Percentiles rank a stretch among this genome's conserved stretches.
These are phyloP conservation scores for Periophthalmodon schlosseri DNA, from an alignment of 2,113 vertebrate genomes.

Conservation along the genomic window DNA sequence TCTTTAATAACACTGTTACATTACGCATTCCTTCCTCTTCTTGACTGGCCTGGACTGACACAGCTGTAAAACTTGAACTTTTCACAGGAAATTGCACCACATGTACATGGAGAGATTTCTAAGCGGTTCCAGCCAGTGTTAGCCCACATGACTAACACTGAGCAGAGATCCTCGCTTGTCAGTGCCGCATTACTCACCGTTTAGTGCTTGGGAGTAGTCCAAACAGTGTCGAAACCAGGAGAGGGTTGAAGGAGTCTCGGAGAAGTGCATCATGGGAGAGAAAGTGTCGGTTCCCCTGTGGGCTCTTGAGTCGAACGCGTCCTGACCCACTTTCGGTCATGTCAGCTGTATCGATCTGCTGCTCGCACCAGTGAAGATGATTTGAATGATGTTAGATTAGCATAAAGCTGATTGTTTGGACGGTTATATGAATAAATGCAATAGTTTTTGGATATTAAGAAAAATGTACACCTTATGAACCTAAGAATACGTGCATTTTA, in stretches of 20 bases:
- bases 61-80: constrained; percentile 8
- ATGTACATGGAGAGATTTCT: constrained; percentile 21
- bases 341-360: constrained; percentile 61
- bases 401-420: constrained; percentile 37
- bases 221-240: constrained; percentile 17
- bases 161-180: constrained; percentile 40
- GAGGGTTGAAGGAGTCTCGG: constrained; percentile 29
- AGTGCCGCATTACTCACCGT: constrained; percentile 52
- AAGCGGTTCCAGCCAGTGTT: constrained; percentile 38
- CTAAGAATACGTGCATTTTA: no score
- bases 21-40: not conserved
- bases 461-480: no score
- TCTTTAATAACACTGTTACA: not conserved
- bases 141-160: constrained; percentile 39
- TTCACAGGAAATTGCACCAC: constrained; percentile 15
- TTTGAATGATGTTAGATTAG: constrained; percentile 45
- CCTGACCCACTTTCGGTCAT: constrained; percentile 59
- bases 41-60: not conserved
- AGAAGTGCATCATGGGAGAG: constrained; percentile 26
- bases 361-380: constrained; percentile 44
- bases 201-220: constrained; percentile 38
- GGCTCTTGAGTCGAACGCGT: constrained; percentile 50
- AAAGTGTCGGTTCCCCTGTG: constrained; percentile 30
- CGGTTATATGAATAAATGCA: no score
- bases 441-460: no score